These are phyloP conservation scores for Apotomis betuletana DNA, from an alignment of 2,888 invertebrate genomes.

Conservation along the genomic window DNA sequence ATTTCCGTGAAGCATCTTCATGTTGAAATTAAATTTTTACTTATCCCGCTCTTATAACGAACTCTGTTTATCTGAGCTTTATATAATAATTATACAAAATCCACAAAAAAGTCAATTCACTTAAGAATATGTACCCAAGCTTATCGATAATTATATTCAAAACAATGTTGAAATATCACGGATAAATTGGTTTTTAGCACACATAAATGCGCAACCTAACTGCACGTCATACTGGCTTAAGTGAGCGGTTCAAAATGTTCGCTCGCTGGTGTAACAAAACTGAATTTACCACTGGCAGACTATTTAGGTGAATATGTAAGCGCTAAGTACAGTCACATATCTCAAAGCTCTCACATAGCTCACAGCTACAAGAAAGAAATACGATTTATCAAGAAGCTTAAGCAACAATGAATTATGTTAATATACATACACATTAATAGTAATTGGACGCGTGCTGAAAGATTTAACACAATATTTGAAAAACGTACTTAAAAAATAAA, in stretches of 20 bases:
- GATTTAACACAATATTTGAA: no score
- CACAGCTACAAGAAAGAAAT: no score
- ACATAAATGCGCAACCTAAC: slow-evolving; percentile 27
- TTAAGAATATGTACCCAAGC: not conserved
- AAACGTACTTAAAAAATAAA: no score
- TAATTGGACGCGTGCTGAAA: no score
- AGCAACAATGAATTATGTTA: no score
- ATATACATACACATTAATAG: no score
- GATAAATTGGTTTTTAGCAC: slow-evolving; percentile 5
- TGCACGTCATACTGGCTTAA: slow-evolving; percentile 67
- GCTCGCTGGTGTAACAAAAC: slow-evolving; percentile 51
- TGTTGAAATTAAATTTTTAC: not conserved
- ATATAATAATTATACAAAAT: not conserved
- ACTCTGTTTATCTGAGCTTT: not conserved
- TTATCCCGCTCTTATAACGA: not conserved
- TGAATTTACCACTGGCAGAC: slow-evolving; percentile 24
- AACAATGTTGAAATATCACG: not conserved
- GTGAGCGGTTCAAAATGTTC: slow-evolving; percentile 70
- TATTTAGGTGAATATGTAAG: slow-evolving; percentile 10
- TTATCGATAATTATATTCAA: not conserved
- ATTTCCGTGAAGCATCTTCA: slow-evolving; percentile 28
- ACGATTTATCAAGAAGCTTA: no score
- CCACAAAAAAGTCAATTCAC: not conserved
- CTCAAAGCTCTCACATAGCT: no score
- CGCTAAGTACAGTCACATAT: not conserved